Base-by-base conservation (phyloP, 2,888 invertebrate species). In the Boloria selene region DNA sequence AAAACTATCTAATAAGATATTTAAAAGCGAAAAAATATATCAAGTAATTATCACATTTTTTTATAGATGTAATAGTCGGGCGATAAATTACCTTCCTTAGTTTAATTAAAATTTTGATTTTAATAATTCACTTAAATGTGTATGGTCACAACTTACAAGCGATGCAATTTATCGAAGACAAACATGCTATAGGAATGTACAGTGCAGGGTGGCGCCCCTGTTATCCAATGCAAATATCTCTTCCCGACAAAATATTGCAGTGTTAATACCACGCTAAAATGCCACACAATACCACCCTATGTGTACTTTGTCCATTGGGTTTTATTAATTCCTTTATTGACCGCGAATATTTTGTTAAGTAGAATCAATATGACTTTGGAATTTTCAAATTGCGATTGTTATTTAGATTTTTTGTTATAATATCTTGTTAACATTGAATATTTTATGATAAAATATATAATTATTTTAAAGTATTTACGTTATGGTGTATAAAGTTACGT, bases 211-310 rank as follows among this genome's bases (percentile, higher is more conserved):
- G 56, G 75, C 75, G 70, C 79, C 89, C 89, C 68, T 49, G 55
- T 66, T 55, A 60, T 63, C 77, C 85, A 73, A 90, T 88, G 86
- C 88, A 90, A 90, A 91, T 89, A 87, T 86, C 90, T 89, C 88
- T 88, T 90, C 82, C 80, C 78, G 73, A 85, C 86, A 85, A 88
- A 87, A 89, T 87, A 88, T 88, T 81, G 83, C 82, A 78, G 86
- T 87, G 90, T 88, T 91, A 91, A 90, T 90, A 81, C 81, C 83
- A 81, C 79, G 82, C 82, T 84, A 83, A 86, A 87, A 87, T 87
- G 86, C 73, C 72, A 66, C 85, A 68, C 62, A 50, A 79, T 79
- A 78, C 78, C 73, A 74, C 73, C 78, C 85, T 84, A 75, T 86
- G 86, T 88, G 82, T 85, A 80, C 79, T 81, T 80, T 79, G 80